These are phyloP conservation scores for Agonopterix heracliana DNA, from an alignment of 2,888 invertebrate genomes.

Conservation along the genomic window DNA sequence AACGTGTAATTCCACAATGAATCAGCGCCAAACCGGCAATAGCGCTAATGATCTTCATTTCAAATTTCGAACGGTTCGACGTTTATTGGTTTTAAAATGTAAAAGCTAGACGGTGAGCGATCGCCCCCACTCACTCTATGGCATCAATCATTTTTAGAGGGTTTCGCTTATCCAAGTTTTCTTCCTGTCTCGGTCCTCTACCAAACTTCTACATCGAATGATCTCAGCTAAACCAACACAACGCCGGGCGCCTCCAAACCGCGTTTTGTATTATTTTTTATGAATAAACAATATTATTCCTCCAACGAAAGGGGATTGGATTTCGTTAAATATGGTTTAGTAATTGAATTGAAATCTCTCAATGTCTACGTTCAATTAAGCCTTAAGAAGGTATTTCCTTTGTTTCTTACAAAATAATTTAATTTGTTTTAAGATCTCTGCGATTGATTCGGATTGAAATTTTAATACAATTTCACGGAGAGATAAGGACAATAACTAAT, in stretches of 20 bases:
- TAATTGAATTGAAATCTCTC: conserved; percentile 77
- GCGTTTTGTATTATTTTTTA: conserved; percentile 74
- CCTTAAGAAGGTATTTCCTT: conserved; percentile 67
- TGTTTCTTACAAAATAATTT: conserved; percentile 58
- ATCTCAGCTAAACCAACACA: conserved; percentile 73
- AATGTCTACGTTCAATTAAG: conserved; percentile 76
- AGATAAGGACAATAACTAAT: neutral
- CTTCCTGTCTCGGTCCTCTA: conserved; percentile 62
- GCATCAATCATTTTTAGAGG: conserved; percentile 78
- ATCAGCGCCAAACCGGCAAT: conserved; percentile 44
- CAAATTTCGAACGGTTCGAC: conserved; percentile 63
- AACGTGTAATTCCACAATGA: conserved; percentile 51
- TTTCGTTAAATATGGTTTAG: conserved; percentile 77
- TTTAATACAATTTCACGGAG: neutral
- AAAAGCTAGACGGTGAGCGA: conserved; percentile 43
- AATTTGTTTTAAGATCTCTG: conserved; percentile 38
- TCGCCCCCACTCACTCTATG: conserved; percentile 43
- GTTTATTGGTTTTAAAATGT: conserved; percentile 72
- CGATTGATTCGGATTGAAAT: conserved; percentile 21
- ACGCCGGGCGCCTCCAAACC: conserved; percentile 56
- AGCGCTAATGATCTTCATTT: conserved; percentile 61
- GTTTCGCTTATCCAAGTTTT: conserved; percentile 75
- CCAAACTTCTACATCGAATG: conserved; percentile 70
- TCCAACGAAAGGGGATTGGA: conserved; percentile 74
- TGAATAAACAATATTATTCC: conserved; percentile 76